Conservation (phyloP, 2,888 invertebrate genomes). For the Plutella xylostella region DNA sequence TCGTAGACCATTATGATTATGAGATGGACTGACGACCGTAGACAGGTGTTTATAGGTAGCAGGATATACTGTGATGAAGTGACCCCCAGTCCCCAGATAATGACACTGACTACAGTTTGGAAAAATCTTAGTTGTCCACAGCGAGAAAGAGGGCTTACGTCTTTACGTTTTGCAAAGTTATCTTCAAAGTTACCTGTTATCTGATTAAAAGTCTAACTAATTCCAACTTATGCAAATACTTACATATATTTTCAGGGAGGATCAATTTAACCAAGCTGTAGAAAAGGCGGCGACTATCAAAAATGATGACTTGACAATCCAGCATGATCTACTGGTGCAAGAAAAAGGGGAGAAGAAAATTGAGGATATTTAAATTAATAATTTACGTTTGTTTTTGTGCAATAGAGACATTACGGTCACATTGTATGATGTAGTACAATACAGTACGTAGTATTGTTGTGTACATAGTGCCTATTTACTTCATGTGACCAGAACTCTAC, state of each 20-base stretch:
- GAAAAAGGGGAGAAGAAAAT: conserved; percentile 32
- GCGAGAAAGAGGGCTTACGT: not conserved
- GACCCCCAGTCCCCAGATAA: no score
- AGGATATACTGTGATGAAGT: no score
- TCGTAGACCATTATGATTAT: not conserved
- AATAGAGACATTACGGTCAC: no score
- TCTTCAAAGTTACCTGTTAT: not conserved
- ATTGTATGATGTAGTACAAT: no score
- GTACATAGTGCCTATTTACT: no score
- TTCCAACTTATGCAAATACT: not conserved
- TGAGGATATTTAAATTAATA: conserved; percentile 25
- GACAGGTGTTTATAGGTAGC: not conserved
- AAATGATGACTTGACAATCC: conserved; percentile 37
- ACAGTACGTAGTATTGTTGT: no score
- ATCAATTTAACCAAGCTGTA: conserved; percentile 37
- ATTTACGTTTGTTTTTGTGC: no score
- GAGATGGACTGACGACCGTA: not conserved
- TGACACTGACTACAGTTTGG: not conserved
- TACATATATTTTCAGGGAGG: conserved; percentile 31
- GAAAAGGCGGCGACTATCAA: conserved; percentile 42
- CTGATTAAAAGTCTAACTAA: not conserved
- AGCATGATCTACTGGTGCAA: conserved; percentile 36
- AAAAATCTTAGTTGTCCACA: not conserved
- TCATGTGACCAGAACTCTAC: no score
- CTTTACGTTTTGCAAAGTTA: not conserved